A percentile compares a stretch with the other conserved stretches of the same genome.
phyloP scores from a whole-genome alignment of 2,888 invertebrate genomes.

The Leptopterna dolabrata region DNA sequence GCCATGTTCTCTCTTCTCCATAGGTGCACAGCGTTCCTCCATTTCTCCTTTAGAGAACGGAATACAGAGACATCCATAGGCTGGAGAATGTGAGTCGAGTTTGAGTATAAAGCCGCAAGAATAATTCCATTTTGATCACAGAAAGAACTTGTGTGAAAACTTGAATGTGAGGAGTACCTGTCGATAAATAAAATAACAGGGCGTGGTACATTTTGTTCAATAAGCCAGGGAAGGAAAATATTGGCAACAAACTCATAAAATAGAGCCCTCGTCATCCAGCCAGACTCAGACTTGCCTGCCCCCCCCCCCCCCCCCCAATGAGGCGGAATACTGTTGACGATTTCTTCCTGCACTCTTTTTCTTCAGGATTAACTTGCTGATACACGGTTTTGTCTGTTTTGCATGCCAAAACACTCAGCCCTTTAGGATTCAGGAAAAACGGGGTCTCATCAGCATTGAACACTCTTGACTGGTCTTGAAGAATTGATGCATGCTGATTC shows the following conservation, averaged over 20 bases:
- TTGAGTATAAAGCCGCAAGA: constrained; percentile 60
- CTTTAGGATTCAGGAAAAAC: too few species aligned
- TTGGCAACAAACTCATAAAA: constrained; percentile 67
- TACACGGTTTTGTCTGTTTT: too few species aligned
- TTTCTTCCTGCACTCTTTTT: too few species aligned
- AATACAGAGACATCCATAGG: constrained; percentile 64
- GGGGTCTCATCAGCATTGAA: too few species aligned
- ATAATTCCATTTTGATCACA: constrained; percentile 65
- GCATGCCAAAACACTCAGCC: too few species aligned
- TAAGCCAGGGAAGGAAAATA: constrained; percentile 66
- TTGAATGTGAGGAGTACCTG: constrained; percentile 66
- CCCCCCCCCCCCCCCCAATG: constrained; percentile 58
- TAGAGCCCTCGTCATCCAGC: constrained; percentile 67
- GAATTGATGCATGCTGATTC: too few species aligned
- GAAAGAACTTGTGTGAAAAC: constrained; percentile 58
- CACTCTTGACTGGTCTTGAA: too few species aligned
- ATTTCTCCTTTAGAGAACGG: too few species aligned
- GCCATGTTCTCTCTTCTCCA: too few species aligned
- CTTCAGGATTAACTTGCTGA: too few species aligned
- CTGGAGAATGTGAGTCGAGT: constrained; percentile 62
- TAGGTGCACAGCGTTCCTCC: too few species aligned
- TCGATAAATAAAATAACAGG: constrained; percentile 67
- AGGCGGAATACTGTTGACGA: constrained; percentile 61
- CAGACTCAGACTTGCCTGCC: too few species aligned
- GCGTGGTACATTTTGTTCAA: constrained; percentile 64